Percentiles rank a stretch among this genome's conserved stretches.
phyloP scores from a whole-genome alignment of 2,113 vertebrate genomes.

The Vireo altiloquus region DNA sequence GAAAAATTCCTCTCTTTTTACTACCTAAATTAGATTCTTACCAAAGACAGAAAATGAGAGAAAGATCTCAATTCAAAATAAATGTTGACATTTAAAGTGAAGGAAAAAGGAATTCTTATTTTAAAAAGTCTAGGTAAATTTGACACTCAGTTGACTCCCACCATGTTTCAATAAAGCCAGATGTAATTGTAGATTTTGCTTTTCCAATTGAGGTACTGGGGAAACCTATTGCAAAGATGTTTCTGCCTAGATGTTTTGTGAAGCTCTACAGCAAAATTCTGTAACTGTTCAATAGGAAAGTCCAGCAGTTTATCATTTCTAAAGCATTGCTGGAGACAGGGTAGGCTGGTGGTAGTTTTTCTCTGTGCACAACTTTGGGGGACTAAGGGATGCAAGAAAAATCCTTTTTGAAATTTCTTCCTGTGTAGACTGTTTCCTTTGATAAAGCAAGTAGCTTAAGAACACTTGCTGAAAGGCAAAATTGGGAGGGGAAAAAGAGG shows the following conservation, averaged over 20 bases:
- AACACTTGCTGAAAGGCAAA: not conserved
- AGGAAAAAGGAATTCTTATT: not conserved
- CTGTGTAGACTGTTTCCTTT: not conserved
- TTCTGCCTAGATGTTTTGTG: not conserved
- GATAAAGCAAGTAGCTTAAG: not conserved
- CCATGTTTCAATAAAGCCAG: not conserved
- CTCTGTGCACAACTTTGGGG: not conserved
- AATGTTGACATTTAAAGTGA: not conserved
- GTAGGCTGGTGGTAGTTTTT: not conserved
- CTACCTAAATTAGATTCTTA: not conserved
- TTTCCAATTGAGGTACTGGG: not conserved
- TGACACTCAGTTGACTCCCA: not conserved
- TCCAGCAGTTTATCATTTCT: not conserved
- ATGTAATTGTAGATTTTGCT: not conserved
- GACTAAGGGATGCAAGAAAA: not conserved
- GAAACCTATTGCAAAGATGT: not conserved
- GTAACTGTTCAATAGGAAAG: not conserved
- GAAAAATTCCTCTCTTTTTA: not conserved
- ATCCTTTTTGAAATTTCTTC: not conserved
- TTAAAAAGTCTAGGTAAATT: not conserved
- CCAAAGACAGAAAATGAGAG: not conserved
- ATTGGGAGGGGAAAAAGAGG: not conserved
- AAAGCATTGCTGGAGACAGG: not conserved
- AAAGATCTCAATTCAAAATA: not conserved
- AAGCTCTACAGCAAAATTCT: not conserved